These are phyloP conservation scores for Drosophila tsacasi DNA, from an alignment of 1,140 invertebrate species.

Conservation along the genomic window DNA sequence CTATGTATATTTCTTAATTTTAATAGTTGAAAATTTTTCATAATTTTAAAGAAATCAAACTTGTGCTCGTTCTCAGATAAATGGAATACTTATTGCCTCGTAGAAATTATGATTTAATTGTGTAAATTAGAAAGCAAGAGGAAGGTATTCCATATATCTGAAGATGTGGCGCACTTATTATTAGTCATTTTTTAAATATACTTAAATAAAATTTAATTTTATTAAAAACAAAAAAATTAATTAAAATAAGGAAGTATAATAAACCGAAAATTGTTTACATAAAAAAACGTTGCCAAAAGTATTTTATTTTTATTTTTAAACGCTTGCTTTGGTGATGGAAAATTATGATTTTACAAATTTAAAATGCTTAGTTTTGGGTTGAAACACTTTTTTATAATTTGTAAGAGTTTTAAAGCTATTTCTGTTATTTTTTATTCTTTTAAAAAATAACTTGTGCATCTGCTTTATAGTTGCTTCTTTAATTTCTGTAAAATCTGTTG, in stretches of 20 bases:
- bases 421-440: background rate
- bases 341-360: background rate
- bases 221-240: slow-evolving; percentile 58
- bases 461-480: background rate
- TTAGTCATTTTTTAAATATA: slow-evolving; percentile 60
- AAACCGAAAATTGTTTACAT: slow-evolving; percentile 67
- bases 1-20: slow-evolving; percentile 72
- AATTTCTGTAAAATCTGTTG: background rate
- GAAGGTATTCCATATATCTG: slow-evolving; percentile 43
- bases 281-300: slow-evolving; percentile 14
- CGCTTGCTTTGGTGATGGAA: slow-evolving; percentile 50
- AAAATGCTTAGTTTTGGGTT: slow-evolving; percentile 1
- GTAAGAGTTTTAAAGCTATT: background rate
- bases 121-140: slow-evolving; percentile 29
- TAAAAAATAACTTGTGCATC: background rate
- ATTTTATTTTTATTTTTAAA: slow-evolving; percentile 52
- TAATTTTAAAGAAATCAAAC: slow-evolving; percentile 9
- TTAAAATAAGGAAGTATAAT: slow-evolving; percentile 36
- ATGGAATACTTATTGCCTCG: slow-evolving; percentile 18
- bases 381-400: no score
- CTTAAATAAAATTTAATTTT: slow-evolving; percentile 79
- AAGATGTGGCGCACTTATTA: slow-evolving; percentile 23
- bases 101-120: slow-evolving; percentile 31
- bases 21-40: slow-evolving; percentile 74
- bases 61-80: slow-evolving; percentile 16